These are phyloP conservation scores for Clytia hemisphaerica DNA, from an alignment of 30 jellyfish, hydroid and myxozoan genomes.

Conservation along the genomic window DNA sequence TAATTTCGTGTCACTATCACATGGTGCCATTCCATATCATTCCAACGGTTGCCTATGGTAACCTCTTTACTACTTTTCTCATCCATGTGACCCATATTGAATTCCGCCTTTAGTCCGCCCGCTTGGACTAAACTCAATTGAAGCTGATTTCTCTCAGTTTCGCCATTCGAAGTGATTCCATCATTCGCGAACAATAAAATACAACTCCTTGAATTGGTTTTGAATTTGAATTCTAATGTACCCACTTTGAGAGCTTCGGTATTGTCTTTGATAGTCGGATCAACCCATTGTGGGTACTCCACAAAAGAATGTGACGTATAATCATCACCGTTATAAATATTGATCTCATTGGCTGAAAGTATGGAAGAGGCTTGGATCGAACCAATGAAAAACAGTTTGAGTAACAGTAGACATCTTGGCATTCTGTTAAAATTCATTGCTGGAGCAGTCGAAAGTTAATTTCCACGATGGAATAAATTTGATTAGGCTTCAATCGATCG, in stretches of 20 bases:
- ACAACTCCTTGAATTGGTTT: not conserved
- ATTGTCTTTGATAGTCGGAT: no score
- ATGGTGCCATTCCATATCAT: conserved; percentile 29
- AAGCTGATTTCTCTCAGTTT: not conserved
- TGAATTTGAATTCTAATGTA: conserved; percentile 14
- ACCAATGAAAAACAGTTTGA: no score
- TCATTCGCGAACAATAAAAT: no score
- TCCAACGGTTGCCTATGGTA: conserved; percentile 13
- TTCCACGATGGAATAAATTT: no score
- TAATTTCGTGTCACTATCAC: conserved; percentile 20
- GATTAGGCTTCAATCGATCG: no score
- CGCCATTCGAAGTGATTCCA: not conserved
- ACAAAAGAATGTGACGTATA: not conserved
- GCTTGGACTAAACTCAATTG: not conserved
- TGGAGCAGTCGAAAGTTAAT: no score
- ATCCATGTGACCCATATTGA: conserved; percentile 13
- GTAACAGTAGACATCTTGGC: no score
- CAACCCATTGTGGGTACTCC: conserved; percentile 19
- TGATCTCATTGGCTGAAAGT: no score
- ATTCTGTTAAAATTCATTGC: no score
- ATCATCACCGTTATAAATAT: not conserved
- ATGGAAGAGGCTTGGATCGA: no score
- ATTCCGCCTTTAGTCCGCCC: conserved; percentile 2
- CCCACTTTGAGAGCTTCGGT: conserved; percentile 1
- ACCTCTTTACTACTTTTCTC: not conserved